Evolutionary conservation across 2,888 invertebrate genomes (phyloP), one percentile per base, ranked within the genome.

Genomic region (Nineta flava): DNA sequence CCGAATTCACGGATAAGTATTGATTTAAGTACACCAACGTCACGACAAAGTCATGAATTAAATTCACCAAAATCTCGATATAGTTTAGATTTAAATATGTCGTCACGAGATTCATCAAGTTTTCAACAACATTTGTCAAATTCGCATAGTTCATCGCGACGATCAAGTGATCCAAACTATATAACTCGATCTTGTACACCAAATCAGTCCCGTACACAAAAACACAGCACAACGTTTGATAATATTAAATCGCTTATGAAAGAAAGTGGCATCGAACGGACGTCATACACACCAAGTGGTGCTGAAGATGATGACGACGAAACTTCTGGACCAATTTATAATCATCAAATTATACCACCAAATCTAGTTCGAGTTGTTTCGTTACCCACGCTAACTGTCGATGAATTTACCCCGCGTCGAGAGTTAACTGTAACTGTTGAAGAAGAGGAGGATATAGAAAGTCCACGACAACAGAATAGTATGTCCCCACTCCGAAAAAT

Each of bases 171-270:
- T 12, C 63, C 63, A 53, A 53, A 61, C 21, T 62, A 62, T n/a
- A 64, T 64, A 54, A 64, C 65, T 41, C 57, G 64, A 56, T 64
- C 63, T 12, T 65, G 64, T 53, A 65, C 67, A 1, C 77, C 77
- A 9, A 75, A 74, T 57, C 69, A 72, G 59, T 65, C 73, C 9
- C 81, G 81, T 60, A 74, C 77, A 57, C 81, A 80, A 60, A 78
- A 82, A 59, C 81, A 81, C 65, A 83, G 81, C 55, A 81, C 80
- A 42, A 83, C 83, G 9, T 85, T 84, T 63, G 83, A 84, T 69
- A 83, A 83, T 61, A 80, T 84, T 58, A 79, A 81, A 61, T 81
- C 81, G 40, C 66, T 85, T 55, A 75, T 84, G 54, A 78, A 78
- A 58, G 83, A 84, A 62, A 81, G 81, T 17, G 75, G 79, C 55